phyloP scores from a whole-genome alignment of 2,797 vertebrate genomes.

The Eospalax fontanierii region DNA sequence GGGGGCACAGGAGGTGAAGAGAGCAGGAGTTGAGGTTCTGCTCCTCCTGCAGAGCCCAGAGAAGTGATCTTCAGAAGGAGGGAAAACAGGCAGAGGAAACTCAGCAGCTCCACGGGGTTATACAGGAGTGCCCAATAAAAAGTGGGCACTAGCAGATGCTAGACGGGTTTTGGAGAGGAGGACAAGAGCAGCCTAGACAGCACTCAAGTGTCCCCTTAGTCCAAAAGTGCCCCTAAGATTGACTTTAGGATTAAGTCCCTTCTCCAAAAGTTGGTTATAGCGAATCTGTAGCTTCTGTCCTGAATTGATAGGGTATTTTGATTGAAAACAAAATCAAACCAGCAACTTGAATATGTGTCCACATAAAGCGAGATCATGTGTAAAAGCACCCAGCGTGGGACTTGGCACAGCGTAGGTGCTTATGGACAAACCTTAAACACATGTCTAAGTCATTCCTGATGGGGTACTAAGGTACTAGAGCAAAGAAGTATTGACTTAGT shows the following conservation, averaged over 20 bases:
- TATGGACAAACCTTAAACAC: neutral
- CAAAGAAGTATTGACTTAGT: neutral
- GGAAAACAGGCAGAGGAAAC: neutral
- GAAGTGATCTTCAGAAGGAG: slow-evolving; percentile 19
- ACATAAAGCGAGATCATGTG: neutral
- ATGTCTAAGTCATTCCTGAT: neutral
- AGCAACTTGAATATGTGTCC: neutral
- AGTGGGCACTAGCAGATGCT: neutral
- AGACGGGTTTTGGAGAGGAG: neutral
- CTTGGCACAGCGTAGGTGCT: neutral
- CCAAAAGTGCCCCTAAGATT: slow-evolving; percentile 31
- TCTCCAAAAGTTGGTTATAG: slow-evolving; percentile 21
- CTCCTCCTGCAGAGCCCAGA: neutral
- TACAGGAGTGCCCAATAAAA: neutral
- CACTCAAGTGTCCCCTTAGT: neutral
- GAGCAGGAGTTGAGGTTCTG: neutral
- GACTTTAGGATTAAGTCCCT: slow-evolving; percentile 1
- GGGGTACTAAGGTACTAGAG: neutral
- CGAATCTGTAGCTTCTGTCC: slow-evolving; percentile 26
- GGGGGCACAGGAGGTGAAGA: neutral
- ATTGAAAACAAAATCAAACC: neutral
- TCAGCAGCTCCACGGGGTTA: neutral
- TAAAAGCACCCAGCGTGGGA: neutral
- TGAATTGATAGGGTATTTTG: neutral
- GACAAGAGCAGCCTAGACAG: neutral